These are phyloP conservation scores for Falco punctatus DNA, from an alignment of 2,113 vertebrate genomes.

Conservation along the genomic window DNA sequence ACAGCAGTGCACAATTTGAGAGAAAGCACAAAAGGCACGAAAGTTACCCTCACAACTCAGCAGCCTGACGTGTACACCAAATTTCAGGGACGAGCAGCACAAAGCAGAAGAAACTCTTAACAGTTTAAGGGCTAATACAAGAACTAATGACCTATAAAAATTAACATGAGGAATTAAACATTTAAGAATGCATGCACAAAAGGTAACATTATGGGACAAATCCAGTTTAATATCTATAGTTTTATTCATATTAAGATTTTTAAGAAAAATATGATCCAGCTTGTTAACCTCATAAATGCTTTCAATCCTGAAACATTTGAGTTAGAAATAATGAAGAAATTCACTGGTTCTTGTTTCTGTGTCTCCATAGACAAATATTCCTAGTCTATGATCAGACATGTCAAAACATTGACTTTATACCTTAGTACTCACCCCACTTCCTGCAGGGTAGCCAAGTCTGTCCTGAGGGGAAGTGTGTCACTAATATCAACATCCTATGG, in stretches of 20 bases:
- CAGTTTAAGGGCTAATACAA: neutral
- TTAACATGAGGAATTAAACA: neutral
- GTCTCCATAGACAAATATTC: neutral
- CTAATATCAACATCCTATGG: constrained; percentile 49
- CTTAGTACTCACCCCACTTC: constrained; percentile 40
- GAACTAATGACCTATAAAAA: neutral
- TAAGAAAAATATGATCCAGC: neutral
- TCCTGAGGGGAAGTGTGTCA: constrained; percentile 54
- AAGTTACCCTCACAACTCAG: neutral
- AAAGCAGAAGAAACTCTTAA: neutral
- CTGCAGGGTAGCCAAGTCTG: constrained; percentile 50
- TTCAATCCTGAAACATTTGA: neutral
- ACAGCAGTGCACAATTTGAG: neutral
- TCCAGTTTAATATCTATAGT: neutral
- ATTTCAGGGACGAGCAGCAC: neutral
- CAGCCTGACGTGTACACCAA: neutral
- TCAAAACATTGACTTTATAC: constrained; percentile 50
- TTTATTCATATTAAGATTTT: neutral
- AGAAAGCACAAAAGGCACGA: neutral
- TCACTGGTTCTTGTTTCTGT: neutral
- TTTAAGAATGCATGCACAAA: neutral
- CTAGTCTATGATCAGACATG: neutral
- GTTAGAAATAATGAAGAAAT: neutral
- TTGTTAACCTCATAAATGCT: neutral
- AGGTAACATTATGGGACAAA: neutral